Base-by-base conservation (phyloP, 2,888 invertebrate species). In the Odontomyia ornata region DNA sequence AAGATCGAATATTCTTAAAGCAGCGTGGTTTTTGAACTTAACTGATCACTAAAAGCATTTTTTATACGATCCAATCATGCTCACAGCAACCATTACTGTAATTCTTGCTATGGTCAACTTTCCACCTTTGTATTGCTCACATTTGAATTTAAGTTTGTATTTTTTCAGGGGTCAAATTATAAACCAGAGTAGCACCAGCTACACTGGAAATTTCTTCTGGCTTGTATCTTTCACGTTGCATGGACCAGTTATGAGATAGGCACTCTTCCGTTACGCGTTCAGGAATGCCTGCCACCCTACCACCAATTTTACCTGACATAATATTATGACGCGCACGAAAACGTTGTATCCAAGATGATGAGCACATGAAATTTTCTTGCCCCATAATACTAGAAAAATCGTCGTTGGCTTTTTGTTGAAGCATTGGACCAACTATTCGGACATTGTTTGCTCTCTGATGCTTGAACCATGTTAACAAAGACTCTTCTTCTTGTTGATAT, bases 31-130 rank as follows among this genome's bases (percentile, higher is more conserved):
- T 79, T 81, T 80, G n/a, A 30, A 81, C 77, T 81, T 83, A 84
- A 30, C 84, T 84, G 30, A 84, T 84, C 13, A 84, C 77, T 3
- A 84, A 77, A 30, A 80, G 80, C 77, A 82, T 72, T 80, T 80
- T 83, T 85, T 85, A 80, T 83, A 82, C 15, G 82, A 81, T 7
- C 83, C 84, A 77, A 76, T 81, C 81, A 82, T 82, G 77, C 84
- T 85, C 52, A 81, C 81, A 25, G 81, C 81, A 76, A 84, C 79
- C 79, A 84, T 30, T 21, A 84, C 79, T 23, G 83, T 84, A 27
- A 84, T 79, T 80, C 83, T 79, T 47, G 82, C 81, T 79, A 84
- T 84, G 62, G 83, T 83, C 72, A 83, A 77, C 80, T 85, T 85
- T 62, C 84, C 83, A 25, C 83, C 83, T 21, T 78, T 79, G 77